These are phyloP conservation scores for Chelon labrosus DNA, from an alignment of 2,797 vertebrate genomes.

Conservation along the genomic window DNA sequence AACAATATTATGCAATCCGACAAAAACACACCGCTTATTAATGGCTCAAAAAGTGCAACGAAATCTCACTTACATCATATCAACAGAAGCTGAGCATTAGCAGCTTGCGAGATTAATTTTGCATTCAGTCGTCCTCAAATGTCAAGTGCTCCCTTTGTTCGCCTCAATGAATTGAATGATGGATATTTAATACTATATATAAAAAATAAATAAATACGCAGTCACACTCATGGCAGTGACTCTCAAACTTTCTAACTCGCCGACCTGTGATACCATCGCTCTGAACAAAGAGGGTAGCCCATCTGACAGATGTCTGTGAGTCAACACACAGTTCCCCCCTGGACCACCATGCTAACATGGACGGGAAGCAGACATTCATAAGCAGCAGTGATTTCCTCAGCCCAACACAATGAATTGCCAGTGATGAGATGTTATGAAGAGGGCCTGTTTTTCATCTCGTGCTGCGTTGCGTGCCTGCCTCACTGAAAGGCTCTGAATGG, in stretches of 20 bases:
- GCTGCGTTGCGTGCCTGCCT: conserved; percentile 22
- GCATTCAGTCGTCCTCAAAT: conserved; percentile 8
- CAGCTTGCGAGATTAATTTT: not conserved
- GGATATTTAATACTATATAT: not conserved
- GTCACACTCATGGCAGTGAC: not conserved
- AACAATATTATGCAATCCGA: conserved; percentile 71
- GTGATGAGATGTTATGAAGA: conserved; percentile 68
- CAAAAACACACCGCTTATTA: conserved; percentile 50
- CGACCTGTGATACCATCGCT: not conserved
- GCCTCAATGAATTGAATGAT: conserved; percentile 4
- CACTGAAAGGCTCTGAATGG: conserved; percentile 43
- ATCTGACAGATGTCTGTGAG: conserved; percentile 26
- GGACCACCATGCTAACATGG: conserved; percentile 30
- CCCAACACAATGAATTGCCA: conserved; percentile 59
- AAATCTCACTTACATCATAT: conserved; percentile 14
- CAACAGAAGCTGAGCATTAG: conserved; percentile 19
- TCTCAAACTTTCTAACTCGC: too few relatives aligned
- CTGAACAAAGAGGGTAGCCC: conserved; percentile 17
- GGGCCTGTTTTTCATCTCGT: conserved; percentile 74
- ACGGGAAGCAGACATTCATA: conserved; percentile 70
- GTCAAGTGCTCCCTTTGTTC: not conserved
- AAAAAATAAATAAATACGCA: not conserved
- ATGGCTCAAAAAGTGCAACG: conserved; percentile 27
- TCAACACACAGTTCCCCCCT: conserved; percentile 19
- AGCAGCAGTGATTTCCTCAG: conserved; percentile 70